These are phyloP conservation scores for Oscheius sp. DNA, from an alignment of 2,888 invertebrate species.

Conservation along the genomic window DNA sequence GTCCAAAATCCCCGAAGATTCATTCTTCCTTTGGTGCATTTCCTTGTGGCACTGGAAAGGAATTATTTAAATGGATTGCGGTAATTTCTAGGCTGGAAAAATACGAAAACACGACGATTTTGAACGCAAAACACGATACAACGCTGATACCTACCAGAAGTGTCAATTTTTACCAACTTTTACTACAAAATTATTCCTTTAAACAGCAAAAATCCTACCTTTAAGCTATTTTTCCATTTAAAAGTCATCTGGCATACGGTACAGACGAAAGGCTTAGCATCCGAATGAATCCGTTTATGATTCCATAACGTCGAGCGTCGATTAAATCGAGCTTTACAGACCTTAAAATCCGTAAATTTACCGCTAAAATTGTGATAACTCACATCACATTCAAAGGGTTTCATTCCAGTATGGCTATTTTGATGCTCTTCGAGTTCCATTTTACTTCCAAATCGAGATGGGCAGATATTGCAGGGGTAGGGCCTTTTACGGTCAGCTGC, in stretches of 20 bases:
- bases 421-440: conserved; percentile 74
- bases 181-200: conserved; percentile 3
- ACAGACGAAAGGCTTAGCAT: conserved; percentile 72
- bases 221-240: conserved; percentile 73
- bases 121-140: not conserved
- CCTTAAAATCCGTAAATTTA: conserved; percentile 36
- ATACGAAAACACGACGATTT: not conserved
- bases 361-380: conserved; percentile 15
- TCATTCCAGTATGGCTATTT: conserved; percentile 71
- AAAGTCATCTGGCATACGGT: conserved; percentile 72
- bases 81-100: no score
- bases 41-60: conserved; percentile 63
- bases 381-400: conserved; percentile 73
- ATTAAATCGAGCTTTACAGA: conserved; percentile 72
- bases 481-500: conserved; percentile 70
- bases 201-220: conserved; percentile 43
- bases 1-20: conserved; percentile 61
- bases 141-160: not conserved
- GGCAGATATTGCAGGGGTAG: conserved; percentile 70
- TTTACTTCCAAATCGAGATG: conserved; percentile 60
- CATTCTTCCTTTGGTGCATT: conserved; percentile 72
- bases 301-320: conserved; percentile 73
- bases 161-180: conserved; percentile 16
- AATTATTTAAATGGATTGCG: not conserved
- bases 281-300: conserved; percentile 72